Base-by-base conservation (phyloP, 2,113 vertebrate genomes). In the Clupea harengus region DNA sequence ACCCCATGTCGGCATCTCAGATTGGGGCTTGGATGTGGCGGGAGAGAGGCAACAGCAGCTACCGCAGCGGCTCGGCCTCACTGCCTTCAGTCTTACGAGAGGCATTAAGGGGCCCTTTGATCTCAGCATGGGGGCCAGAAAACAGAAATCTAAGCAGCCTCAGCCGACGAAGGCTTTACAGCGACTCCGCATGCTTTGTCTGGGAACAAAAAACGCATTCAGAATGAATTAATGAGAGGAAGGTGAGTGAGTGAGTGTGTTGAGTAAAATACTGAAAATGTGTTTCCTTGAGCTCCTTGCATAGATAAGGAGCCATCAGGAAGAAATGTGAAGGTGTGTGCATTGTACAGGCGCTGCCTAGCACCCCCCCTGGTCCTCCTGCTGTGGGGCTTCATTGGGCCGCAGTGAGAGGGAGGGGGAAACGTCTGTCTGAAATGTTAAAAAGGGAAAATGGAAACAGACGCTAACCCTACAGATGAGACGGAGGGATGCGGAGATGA, bases 61-160 rank as follows among this genome's bases (percentile, higher is more conserved):
- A 67, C 8, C 54, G 54, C 54, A 18, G n/a, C 20, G 54, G 45
- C 81, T 28, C 4, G 52, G 32, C 39, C 44, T 45, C n/a, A 32
- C 4, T 72, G 32, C 39, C 44, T 45, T 25, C 32, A 49, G 72
- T 83, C 84, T 85, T 85, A 57, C 25, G 80, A 49, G 60, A 85
- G 60, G 83, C 54, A 87, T 82, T 85, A 87, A 82, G 25, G 67
- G 28, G n/a, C 67, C 57, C 87, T 88, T 88, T 88, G 84, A 88
- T 85, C 87, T 81, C 84, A n/a, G 52, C 84, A 85, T 88, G 82
- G 52, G 86, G 52, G 67, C 39, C 82, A 83, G 49, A 60, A 47
- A 64, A 85, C 83, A 82, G 50, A 78, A 83, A 85, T 64, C 67
- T 47, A 83, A 88, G 84, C 54, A 45, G 81, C 45, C 75, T 85